A percentile compares a stretch with the other conserved stretches of the same genome.
Evolutionary conservation across 1,140 invertebrate species (phyloP).

Genomic region (Papilio machaon): DNA sequence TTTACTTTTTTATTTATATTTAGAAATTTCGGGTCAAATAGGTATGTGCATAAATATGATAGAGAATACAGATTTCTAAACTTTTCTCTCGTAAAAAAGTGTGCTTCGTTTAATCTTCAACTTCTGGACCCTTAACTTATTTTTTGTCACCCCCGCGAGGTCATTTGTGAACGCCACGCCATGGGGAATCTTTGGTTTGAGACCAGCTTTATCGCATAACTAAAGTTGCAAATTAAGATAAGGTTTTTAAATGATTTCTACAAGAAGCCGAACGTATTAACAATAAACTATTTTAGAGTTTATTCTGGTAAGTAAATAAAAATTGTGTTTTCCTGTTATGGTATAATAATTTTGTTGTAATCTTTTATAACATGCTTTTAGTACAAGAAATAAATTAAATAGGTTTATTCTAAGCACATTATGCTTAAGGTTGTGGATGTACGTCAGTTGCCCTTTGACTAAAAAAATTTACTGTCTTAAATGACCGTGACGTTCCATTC

Average conservation of each 20-base stretch:
- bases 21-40: too few species aligned
- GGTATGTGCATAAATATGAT: too few species aligned
- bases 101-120: too few species aligned
- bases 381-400: neutral
- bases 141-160: too few species aligned
- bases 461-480: neutral
- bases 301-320: neutral
- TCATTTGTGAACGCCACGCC: too few species aligned
- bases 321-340: neutral
- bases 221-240: too few species aligned
- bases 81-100: too few species aligned
- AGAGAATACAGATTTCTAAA: too few species aligned
- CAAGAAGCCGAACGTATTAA: neutral
- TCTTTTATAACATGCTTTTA: neutral
- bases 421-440: neutral
- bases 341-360: neutral
- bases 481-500: slow-evolving; percentile 15
- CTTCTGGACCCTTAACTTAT: too few species aligned
- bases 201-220: too few species aligned
- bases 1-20: neutral
- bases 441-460: neutral
- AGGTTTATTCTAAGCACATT: neutral
- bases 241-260: neutral
- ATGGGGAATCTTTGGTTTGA: too few species aligned
- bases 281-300: too few species aligned